phyloP scores from a whole-genome alignment of 2,113 vertebrate species.

The Hucho hucho region DNA sequence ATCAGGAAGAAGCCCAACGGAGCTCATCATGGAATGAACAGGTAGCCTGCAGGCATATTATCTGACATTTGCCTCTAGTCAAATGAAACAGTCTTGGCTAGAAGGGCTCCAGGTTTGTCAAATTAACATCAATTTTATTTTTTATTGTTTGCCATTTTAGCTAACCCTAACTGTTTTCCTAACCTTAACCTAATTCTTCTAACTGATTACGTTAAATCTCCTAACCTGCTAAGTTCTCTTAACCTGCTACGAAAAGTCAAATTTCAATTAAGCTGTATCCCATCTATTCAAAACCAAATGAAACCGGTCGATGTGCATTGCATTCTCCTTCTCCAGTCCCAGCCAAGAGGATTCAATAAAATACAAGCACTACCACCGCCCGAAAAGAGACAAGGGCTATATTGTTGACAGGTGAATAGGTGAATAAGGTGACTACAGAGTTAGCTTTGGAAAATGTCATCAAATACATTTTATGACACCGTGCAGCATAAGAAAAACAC shows the following conservation, averaged over 20 bases:
- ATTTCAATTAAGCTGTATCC: too few relatives aligned
- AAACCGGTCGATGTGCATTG: constrained; percentile 16
- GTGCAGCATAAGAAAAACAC: not conserved
- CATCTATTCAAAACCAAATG: constrained; percentile 13
- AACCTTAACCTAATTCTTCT: too few relatives aligned
- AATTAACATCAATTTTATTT: too few relatives aligned
- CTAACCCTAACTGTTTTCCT: too few relatives aligned
- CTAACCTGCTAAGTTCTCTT: too few relatives aligned
- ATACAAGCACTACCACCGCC: not conserved
- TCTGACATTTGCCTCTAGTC: constrained; percentile 39
- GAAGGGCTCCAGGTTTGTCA: too few relatives aligned
- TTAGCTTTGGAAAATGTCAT: not conserved
- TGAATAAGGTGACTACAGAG: not conserved
- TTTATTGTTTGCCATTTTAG: too few relatives aligned
- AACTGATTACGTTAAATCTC: too few relatives aligned
- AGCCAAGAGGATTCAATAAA: not conserved
- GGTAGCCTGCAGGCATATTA: not conserved
- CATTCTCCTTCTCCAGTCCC: not conserved
- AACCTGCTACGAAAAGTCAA: too few relatives aligned
- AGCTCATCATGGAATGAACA: constrained; percentile 8
- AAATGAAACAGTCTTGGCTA: constrained; percentile 16
- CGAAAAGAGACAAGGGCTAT: not conserved
- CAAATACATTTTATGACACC: not conserved
- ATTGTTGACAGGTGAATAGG: not conserved
- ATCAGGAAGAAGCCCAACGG: not conserved